phyloP scores from a whole-genome alignment of 2,113 vertebrate genomes.

The Gambusia affinis region DNA sequence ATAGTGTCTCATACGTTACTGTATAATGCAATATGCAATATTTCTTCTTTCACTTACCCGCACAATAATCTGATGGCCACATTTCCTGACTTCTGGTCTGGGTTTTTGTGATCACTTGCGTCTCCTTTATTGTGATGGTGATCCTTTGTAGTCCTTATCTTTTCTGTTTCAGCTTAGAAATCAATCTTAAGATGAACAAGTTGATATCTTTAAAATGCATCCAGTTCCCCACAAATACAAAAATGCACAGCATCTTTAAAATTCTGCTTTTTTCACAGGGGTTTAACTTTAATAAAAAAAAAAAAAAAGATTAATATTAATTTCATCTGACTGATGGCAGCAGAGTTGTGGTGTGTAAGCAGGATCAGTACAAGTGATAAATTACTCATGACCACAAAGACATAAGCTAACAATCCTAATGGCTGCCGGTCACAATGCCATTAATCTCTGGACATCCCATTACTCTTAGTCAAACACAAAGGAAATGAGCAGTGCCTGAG shows the following conservation, averaged over 20 bases:
- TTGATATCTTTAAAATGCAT: conserved; percentile 30
- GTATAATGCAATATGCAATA: conserved; percentile 1
- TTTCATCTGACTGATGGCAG: conserved; percentile 60
- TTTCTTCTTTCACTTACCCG: conserved; percentile 1
- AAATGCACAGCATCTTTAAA: conserved; percentile 8
- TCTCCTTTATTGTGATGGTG: conserved; percentile 26
- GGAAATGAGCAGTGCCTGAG: conserved; percentile 61
- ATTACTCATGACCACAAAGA: conserved; percentile 48
- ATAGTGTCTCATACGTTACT: background rate
- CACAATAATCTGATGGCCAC: conserved; percentile 9
- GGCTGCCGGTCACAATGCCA: conserved; percentile 62
- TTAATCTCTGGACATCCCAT: conserved; percentile 67
- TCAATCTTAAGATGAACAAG: conserved; percentile 55
- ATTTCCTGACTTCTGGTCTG: conserved; percentile 34
- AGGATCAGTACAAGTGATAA: conserved; percentile 46
- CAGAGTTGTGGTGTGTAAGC: conserved; percentile 34
- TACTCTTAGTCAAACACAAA: conserved; percentile 55
- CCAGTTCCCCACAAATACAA: conserved; percentile 11
- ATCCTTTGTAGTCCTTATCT: conserved; percentile 24
- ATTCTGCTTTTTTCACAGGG: conserved; percentile 15
- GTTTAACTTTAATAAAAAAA: conserved; percentile 43
- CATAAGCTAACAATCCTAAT: conserved; percentile 70
- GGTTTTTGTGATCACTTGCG: conserved; percentile 43
- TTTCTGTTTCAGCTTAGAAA: conserved; percentile 27
- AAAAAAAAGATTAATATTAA: conserved; percentile 51